A percentile compares a stretch with the other conserved stretches of the same genome.
Conservation (phyloP, 2,797 vertebrate genomes). For the Myripristis jacobus region DNA sequence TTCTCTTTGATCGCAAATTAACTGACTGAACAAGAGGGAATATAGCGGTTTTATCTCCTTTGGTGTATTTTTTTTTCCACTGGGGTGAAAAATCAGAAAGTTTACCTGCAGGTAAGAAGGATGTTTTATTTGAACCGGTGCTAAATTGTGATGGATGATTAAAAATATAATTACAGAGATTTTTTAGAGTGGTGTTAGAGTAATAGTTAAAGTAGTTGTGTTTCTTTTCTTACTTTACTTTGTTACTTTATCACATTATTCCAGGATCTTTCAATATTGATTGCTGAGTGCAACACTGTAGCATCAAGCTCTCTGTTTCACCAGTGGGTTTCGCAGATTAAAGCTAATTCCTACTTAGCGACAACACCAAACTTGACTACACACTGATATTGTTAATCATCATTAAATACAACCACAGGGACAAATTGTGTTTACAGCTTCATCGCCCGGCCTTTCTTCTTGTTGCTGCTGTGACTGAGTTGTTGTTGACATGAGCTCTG, state of each 20-base stretch:
- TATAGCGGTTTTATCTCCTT: not conserved
- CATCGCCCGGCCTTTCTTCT: conserved; percentile 25
- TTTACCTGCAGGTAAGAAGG: not conserved
- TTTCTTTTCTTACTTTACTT: no score
- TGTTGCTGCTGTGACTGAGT: conserved; percentile 47
- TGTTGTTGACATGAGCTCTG: conserved; percentile 77
- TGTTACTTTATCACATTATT: no score
- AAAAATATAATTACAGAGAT: no score
- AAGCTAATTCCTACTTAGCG: conserved; percentile 5
- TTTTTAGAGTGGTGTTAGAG: no score
- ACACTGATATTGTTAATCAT: not conserved
- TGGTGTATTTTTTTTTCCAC: not conserved
- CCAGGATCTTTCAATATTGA: no score
- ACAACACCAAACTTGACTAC: conserved; percentile 14
- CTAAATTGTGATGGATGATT: no score
- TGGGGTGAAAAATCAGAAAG: not conserved
- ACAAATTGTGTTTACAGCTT: conserved; percentile 65
- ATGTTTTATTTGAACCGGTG: not conserved
- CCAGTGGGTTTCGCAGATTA: no score
- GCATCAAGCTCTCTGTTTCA: no score
- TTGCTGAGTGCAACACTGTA: no score
- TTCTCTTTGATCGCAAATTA: not conserved
- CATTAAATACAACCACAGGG: conserved; percentile 38
- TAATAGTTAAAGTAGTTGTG: no score
- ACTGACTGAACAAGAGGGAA: conserved; percentile 9